These are phyloP conservation scores for Carapus acus DNA, from an alignment of 2,797 vertebrate species.

Conservation along the genomic window DNA sequence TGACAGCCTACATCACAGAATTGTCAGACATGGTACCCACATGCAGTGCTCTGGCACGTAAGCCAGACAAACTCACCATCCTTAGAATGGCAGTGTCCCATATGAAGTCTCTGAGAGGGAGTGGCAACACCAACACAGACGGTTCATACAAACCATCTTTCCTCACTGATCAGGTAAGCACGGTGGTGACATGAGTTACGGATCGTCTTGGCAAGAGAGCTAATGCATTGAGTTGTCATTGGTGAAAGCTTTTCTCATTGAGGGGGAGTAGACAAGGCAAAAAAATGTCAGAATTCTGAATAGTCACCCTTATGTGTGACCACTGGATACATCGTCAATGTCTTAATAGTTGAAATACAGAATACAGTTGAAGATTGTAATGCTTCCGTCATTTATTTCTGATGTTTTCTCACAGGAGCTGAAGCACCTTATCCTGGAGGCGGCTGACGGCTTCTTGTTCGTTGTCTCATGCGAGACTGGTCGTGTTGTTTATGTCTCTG, in stretches of 20 bases:
- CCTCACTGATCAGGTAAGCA: slow-evolving; percentile 89
- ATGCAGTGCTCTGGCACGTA: slow-evolving; percentile 94
- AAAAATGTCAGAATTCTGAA: too few relatives aligned
- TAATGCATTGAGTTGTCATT: too few relatives aligned
- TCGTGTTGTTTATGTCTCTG: slow-evolving; percentile 87
- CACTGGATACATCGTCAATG: too few relatives aligned
- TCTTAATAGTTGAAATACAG: too few relatives aligned
- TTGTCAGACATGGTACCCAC: slow-evolving; percentile 98
- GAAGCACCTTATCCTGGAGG: slow-evolving; percentile 93
- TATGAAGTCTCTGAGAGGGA: slow-evolving; percentile 94
- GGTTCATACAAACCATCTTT: slow-evolving; percentile 95
- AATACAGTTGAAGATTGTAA: too few relatives aligned
- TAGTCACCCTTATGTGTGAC: too few relatives aligned
- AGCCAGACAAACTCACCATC: slow-evolving; percentile 97
- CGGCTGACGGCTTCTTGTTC: slow-evolving; percentile 92
- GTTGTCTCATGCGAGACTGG: slow-evolving; percentile 94
- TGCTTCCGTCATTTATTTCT: too few relatives aligned
- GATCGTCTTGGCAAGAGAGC: too few relatives aligned
- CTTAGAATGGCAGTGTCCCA: slow-evolving; percentile 98
- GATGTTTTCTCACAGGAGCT: slow-evolving; percentile 74
- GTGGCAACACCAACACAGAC: slow-evolving; percentile 83
- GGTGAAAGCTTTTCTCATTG: too few relatives aligned
- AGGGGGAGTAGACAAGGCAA: too few relatives aligned
- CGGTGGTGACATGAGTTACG: too few relatives aligned
- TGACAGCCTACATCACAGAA: slow-evolving; percentile 98